These are phyloP conservation scores for Scomber colias DNA, from an alignment of 2,113 vertebrate species.

Conservation along the genomic window DNA sequence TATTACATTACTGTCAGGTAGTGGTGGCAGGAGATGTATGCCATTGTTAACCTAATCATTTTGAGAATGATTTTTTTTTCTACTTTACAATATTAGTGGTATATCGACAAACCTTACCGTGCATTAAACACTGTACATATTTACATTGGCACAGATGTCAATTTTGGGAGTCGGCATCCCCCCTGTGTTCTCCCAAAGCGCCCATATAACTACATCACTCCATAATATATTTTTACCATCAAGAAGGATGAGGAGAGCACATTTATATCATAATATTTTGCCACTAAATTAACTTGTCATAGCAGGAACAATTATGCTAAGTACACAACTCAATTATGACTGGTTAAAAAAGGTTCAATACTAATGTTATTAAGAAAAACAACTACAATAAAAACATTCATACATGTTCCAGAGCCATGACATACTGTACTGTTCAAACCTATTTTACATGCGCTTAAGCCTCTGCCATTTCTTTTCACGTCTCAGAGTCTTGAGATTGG, in stretches of 20 bases:
- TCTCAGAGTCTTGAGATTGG: conserved; percentile 35
- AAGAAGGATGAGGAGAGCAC: not conserved
- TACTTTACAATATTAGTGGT: not conserved
- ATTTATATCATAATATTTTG: not conserved
- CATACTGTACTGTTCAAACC: conserved; percentile 52
- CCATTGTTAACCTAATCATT: conserved; percentile 42
- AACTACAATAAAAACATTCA: too few relatives aligned
- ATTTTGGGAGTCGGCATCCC: not conserved
- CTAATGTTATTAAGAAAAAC: too few relatives aligned
- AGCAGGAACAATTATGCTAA: too few relatives aligned
- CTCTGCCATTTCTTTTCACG: conserved; percentile 26
- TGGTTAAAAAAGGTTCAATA: too few relatives aligned
- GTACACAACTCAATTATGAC: too few relatives aligned
- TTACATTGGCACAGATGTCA: too few relatives aligned
- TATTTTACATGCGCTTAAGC: conserved; percentile 54
- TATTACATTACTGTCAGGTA: conserved; percentile 74
- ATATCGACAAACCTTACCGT: not conserved
- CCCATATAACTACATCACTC: not conserved
- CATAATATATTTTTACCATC: not conserved
- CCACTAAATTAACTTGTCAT: not conserved
- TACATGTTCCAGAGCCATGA: conserved; percentile 33
- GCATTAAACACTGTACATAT: too few relatives aligned
- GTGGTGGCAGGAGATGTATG: conserved; percentile 58
- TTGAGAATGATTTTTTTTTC: not conserved
- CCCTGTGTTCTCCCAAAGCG: not conserved